phyloP scores from a whole-genome alignment of 2,888 invertebrate genomes.

The Polymixis flavicincta region DNA sequence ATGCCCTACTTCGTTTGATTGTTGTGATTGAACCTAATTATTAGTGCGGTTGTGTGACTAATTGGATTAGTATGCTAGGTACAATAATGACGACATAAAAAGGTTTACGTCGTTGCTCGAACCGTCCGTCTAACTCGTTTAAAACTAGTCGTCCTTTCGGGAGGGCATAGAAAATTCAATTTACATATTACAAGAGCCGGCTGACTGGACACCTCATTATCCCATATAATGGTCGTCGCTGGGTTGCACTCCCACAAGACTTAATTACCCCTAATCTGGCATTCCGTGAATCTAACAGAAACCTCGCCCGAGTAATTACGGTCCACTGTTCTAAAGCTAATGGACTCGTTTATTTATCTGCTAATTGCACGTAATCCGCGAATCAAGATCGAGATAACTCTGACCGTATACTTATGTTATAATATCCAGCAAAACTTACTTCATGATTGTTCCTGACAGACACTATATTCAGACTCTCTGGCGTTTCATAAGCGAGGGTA shows the following conservation, averaged over 20 bases:
- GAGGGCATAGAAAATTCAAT: slow-evolving; percentile 85
- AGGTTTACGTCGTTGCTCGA: slow-evolving; percentile 22
- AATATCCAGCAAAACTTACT: slow-evolving; percentile 45
- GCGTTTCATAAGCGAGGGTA: slow-evolving; percentile 32
- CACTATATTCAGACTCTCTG: slow-evolving; percentile 22
- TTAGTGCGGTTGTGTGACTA: slow-evolving; percentile 26
- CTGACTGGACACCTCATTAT: slow-evolving; percentile 89
- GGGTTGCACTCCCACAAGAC: slow-evolving; percentile 85
- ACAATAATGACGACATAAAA: slow-evolving; percentile 31
- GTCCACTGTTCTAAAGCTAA: slow-evolving; percentile 83
- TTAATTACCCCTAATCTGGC: slow-evolving; percentile 89
- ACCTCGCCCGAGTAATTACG: slow-evolving; percentile 84
- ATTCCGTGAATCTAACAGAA: slow-evolving; percentile 86
- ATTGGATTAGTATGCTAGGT: slow-evolving; percentile 26
- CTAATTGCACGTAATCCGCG: slow-evolving; percentile 77
- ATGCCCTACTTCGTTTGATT: slow-evolving; percentile 30
- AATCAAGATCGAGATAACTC: slow-evolving; percentile 64
- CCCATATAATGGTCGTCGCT: slow-evolving; percentile 85
- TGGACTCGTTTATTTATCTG: slow-evolving; percentile 86
- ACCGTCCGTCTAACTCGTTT: slow-evolving; percentile 63
- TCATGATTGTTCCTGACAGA: slow-evolving; percentile 35
- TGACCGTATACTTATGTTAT: slow-evolving; percentile 49
- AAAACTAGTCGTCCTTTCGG: slow-evolving; percentile 75
- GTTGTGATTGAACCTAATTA: slow-evolving; percentile 46
- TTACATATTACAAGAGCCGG: slow-evolving; percentile 85